Evolutionary conservation across 2,113 vertebrate species (phyloP).

Genomic region (Variabilichromis moorii): DNA sequence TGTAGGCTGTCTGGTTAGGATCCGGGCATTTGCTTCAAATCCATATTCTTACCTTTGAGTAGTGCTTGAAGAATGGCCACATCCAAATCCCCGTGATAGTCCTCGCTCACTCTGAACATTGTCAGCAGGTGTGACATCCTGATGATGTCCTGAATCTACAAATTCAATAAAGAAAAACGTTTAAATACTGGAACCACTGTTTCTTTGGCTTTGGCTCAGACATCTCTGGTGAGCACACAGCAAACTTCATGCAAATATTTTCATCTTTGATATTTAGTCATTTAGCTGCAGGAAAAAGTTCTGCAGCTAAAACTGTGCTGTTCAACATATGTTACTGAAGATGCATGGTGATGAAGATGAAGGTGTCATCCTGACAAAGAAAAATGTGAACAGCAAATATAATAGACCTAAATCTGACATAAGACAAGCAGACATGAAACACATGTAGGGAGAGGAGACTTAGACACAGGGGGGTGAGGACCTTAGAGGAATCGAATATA

Average conservation of each 20-base stretch:
- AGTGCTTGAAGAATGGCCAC: slow-evolving; percentile 92
- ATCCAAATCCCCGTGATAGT: slow-evolving; percentile 80
- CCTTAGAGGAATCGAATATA: background rate
- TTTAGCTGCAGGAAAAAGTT: background rate
- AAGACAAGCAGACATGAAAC: background rate
- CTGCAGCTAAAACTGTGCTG: background rate
- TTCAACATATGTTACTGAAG: background rate
- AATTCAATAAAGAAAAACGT: background rate
- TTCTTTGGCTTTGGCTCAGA: background rate
- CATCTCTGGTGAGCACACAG: background rate
- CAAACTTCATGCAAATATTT: background rate
- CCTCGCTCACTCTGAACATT: slow-evolving; percentile 80
- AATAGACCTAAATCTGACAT: background rate
- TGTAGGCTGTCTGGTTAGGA: background rate
- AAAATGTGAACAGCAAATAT: background rate
- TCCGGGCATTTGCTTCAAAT: background rate
- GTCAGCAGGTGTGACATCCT: slow-evolving; percentile 80
- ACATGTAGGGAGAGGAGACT: background rate
- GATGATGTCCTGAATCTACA: slow-evolving; percentile 92
- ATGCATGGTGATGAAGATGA: background rate
- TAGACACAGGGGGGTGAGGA: background rate
- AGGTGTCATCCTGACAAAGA: background rate
- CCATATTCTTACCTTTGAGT: slow-evolving; percentile 78
- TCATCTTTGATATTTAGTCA: background rate
- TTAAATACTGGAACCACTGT: background rate